Base-by-base conservation (phyloP, 2,888 invertebrate species). In the Eutolmus rufibarbis region DNA sequence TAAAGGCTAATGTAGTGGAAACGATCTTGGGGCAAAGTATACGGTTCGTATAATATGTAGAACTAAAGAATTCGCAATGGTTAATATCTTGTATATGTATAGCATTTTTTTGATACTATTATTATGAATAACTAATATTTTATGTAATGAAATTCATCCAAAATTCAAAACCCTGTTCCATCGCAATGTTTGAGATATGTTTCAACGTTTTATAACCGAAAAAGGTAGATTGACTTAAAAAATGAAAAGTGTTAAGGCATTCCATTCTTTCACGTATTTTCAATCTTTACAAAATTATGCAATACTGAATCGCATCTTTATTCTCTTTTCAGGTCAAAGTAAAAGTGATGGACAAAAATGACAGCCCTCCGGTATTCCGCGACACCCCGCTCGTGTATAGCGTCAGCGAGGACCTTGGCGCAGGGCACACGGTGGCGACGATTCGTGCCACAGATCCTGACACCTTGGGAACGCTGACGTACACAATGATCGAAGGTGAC, bases 321-420 rank as follows among this genome's bases (percentile, higher is more conserved):
- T 86, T 87, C 82, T 81, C 76, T 88, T 95, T 95, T 34, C 95
- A 98, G 98, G 96, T 98, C 90, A 95, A 95, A 92, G 95, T 98
- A 90, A 95, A 95, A 87, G 96, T 98, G 86, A 92, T 97, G 92
- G 98, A 98, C 93, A 96, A 96, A 93, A 98, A 98, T 92, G 98
- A 98, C 94, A 97, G 97, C 91, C 97, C 98, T n/a, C 98, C 98
- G 4, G 95, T 95, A 86, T 97, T 97, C 94, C 95, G 95, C 90
- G 95, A 96, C 89, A 95, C 95, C 51, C 96, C 96, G 19, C 93
- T 96, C 90, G 94, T 94, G 82, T 96, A 95, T 92, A 94, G 95
- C 87, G 96, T 97, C 1, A 97, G 97, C 1, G 98, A 98, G 92
- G 97, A 98, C 91, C 94, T 97, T 88, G 95, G 96, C 56, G 95